Base-by-base conservation (phyloP, 2,797 vertebrate genomes). In the Sebastiscus albofasciatus region DNA sequence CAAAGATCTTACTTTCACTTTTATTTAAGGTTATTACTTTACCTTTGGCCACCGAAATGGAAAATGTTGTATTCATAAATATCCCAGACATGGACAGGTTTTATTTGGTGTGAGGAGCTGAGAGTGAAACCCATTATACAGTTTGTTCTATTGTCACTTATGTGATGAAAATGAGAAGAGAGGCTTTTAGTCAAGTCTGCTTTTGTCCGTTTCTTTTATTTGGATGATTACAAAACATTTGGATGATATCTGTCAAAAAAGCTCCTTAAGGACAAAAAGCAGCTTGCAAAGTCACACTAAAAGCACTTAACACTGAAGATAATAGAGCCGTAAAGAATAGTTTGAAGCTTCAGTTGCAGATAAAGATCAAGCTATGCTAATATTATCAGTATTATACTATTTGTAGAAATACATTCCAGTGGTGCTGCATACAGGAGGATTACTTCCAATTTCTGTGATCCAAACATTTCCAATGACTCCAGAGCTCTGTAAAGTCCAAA, bases 131-230 rank as follows among this genome's bases (percentile, higher is more conserved):
- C 34, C 31, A 52, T 82, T 29, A 70, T 60, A 20, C 26, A 24
- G 2, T n/a, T 6, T 68, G 24, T 80, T 68, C 59, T 66, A 61
- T 65, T 78, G 55, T 84, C n/a, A 54, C 52, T 34, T 54, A 56
- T 60, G 22, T 31, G 24, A 70, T 73, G 8, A 67, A 62, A 71
- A 76, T 26, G 55, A 76, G 22, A 75, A 14, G 24, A 42, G 27
- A 64, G 36, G 11, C 9, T 65, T 85, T 68, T 12, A 16, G 31
- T 67, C 34, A 76, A 65, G 31, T 46, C 42, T 46, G 42, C 14
- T 46, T 46, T 16, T 46, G 42, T 62, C 59, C 8, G 12, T 67
- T 54, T 67, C 46, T 69, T 67, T 31, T 13, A 27, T 76, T 75
- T 26, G 13, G 2, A 56, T 60, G 13, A 79, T 69, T 52, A 22